phyloP scores from a whole-genome alignment of 2,113 vertebrate species.

The Colinus virginianus region DNA sequence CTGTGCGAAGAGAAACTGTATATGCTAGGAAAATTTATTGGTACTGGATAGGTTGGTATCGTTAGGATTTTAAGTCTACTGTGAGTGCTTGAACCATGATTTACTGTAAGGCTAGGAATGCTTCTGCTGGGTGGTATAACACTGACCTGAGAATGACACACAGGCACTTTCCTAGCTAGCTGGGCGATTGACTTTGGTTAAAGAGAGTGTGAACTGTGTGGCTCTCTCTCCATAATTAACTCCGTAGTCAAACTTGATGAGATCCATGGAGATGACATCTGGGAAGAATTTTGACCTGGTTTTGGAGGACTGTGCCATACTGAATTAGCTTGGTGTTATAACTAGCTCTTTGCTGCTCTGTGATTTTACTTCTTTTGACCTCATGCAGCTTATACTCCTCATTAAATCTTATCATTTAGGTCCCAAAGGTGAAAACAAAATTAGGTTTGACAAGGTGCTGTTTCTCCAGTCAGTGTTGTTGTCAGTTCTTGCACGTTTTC shows the following conservation, averaged over 20 bases:
- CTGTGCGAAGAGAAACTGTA: background rate
- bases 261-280: background rate
- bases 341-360: background rate
- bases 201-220: background rate
- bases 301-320: background rate
- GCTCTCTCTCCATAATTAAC: background rate
- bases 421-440: constrained; percentile 3
- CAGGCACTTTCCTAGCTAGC: background rate
- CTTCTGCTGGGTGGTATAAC: background rate
- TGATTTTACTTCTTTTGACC: constrained; percentile 17
- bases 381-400: background rate
- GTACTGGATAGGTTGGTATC: background rate
- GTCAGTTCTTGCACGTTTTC: background rate
- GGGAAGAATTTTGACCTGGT: constrained; percentile 14
- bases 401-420: background rate
- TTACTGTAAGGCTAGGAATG: background rate
- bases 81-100: background rate
- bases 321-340: background rate
- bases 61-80: background rate
- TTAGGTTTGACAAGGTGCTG: background rate
- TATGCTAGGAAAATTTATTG: background rate
- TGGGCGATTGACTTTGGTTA: background rate
- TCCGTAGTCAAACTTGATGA: background rate
- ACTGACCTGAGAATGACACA: background rate
- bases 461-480: background rate